These are phyloP conservation scores for Pyrgus malvae DNA, from an alignment of 2,888 invertebrate species.

Conservation along the genomic window DNA sequence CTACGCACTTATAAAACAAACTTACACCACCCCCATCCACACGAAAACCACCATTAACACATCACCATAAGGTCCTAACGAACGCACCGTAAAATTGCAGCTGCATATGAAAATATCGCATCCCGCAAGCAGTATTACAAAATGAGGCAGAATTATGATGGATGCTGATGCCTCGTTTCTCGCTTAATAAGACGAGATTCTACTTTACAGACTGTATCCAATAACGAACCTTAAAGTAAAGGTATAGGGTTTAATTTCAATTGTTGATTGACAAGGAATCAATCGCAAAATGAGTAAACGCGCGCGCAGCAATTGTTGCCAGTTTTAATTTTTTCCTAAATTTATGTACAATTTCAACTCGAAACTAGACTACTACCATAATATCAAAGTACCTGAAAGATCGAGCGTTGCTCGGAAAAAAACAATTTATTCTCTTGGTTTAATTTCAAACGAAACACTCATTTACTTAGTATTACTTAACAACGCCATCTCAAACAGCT, in stretches of 20 bases:
- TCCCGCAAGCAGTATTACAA: slow-evolving; percentile 64
- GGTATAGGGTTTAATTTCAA: slow-evolving; percentile 4
- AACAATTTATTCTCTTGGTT: no score
- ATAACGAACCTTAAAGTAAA: slow-evolving; percentile 41
- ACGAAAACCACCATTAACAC: slow-evolving; percentile 43
- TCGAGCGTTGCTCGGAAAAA: no score
- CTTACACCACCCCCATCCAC: slow-evolving; percentile 15
- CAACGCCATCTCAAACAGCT: no score
- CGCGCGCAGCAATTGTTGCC: slow-evolving; percentile 45
- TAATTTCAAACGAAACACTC: no score
- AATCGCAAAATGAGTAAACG: slow-evolving; percentile 47
- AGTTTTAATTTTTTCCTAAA: slow-evolving; percentile 29
- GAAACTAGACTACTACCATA: no score
- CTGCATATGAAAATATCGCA: slow-evolving; percentile 67
- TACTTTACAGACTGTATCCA: slow-evolving; percentile 31
- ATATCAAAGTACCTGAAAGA: no score
- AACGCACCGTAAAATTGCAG: slow-evolving; percentile 44
- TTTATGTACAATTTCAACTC: slow-evolving; percentile 38
- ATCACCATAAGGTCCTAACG: slow-evolving; percentile 36
- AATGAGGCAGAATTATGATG: slow-evolving; percentile 80
- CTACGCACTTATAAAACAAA: slow-evolving; percentile 50
- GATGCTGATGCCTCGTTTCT: slow-evolving; percentile 74
- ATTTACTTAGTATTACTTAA: no score
- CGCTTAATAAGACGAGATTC: slow-evolving; percentile 73
- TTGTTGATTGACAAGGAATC: slow-evolving; percentile 40